phyloP scores from a whole-genome alignment of 2,797 vertebrate species.

The Enteromius thamalakanensis region DNA sequence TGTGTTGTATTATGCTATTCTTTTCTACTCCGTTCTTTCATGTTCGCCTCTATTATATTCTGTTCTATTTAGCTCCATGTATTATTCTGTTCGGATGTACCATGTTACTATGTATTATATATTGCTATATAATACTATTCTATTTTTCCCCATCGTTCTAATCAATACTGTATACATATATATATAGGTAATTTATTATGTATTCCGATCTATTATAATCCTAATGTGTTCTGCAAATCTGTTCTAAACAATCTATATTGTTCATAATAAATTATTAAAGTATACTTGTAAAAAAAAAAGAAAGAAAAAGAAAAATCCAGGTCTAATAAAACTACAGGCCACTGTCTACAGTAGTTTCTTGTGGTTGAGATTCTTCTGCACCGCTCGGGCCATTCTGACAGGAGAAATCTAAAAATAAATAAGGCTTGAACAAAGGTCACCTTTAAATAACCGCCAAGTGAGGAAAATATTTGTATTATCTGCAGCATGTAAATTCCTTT shows the following conservation, averaged over 20 bases:
- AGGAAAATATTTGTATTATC: constrained; percentile 48
- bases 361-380: neutral
- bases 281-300: neutral
- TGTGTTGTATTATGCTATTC: neutral
- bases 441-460: constrained; percentile 51
- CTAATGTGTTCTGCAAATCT: neutral
- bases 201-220: neutral
- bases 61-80: neutral
- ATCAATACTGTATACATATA: neutral
- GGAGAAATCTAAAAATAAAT: constrained; percentile 65
- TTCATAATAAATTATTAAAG: neutral
- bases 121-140: neutral
- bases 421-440: constrained; percentile 74
- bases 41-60: neutral
- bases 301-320: neutral
- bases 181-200: no score
- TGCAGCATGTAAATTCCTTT: constrained; percentile 5
- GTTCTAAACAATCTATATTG: neutral
- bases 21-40: neutral
- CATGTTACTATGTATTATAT: no score
- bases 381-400: constrained; percentile 33
- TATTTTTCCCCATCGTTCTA: neutral
- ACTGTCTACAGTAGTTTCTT: neutral
- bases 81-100: neutral
- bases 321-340: neutral